Base-by-base conservation (phyloP, 2,797 vertebrate genomes). In the Sebastes alutus region DNA sequence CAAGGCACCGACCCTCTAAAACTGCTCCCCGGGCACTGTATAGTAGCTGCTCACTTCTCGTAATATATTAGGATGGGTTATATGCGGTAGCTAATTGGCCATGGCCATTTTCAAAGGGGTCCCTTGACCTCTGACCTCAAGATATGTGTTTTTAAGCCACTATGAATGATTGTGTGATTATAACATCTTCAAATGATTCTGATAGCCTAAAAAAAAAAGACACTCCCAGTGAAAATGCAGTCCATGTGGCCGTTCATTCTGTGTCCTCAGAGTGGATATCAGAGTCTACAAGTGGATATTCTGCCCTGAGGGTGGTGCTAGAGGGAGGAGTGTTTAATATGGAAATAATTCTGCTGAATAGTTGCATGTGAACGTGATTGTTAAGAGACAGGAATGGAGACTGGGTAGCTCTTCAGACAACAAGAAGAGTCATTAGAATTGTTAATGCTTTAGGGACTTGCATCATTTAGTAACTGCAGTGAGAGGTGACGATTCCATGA, bases 391-490 rank as follows among this genome's bases (percentile, higher is more conserved):
- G 25, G 16, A 63, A 42, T n/a, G 22, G 27, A 46, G 16, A 38
- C 8, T 20, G 29, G 22, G 10, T 27, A 27, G 46, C n/a, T 46
- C 55, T 59, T 23, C 6, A 46, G 14, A 32, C 35, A 32, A 30
- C 20, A 76, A 46, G 14, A 33, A 52, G 52, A 16, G 23, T 23
- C 12, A 14, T 42, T 42, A 38, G 38, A 14, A 42, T 14, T 64
- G 52, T 52, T 52, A 1, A 52, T 54, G 23, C n/a, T 30, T 58
- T 23, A 35, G 52, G 9, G 32, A n/a, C 20, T 52, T 18, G 66
- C 66, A 70, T 64, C 65, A 64, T 76, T 81, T 52, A 71, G 16
- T 52, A 30, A 13, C 60, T 62, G 74, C 68, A 62, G 73, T 27
- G 32, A 56, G 56, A 23, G 33, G 32, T 4, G 18, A 62, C 56